Base-by-base conservation (phyloP, 2,888 invertebrate species). In the Heliconius aoede region DNA sequence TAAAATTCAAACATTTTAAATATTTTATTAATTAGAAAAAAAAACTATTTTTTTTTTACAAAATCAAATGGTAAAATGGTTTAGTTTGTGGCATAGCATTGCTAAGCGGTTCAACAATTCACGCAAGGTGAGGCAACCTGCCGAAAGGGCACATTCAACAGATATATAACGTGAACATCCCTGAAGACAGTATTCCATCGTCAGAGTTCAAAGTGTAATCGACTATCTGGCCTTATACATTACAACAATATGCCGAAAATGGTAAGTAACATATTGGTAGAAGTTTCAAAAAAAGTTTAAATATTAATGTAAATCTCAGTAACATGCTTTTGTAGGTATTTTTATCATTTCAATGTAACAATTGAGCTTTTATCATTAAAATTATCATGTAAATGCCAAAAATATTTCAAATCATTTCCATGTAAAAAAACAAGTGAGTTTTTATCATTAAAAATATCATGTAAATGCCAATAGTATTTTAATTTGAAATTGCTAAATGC, bases 91-190 rank as follows among this genome's bases (percentile, higher is more conserved):
- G 87, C 85, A 79, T 72, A 69, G 78, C 81, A 82, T 85, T 83
- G 86, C 88, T 86, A 85, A 88, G 85, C 87, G 83, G 82, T 87
- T 87, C 87, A 84, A 89, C 89, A 91, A 91, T 90, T 88, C 89
- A 90, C 87, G 89, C 92, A 91, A 91, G 90, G 92, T 93, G 92
- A 91, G 85, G 93, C 91, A 92, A 92, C 89, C 86, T 84, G 86
- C 85, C 85, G 84, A 93, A 93, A 93, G 93, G 93, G 93, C 93
- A 93, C 85, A 85, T 86, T 84, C 86, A 86, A 86, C 86, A 84
- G 89, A 91, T 93, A 93, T 93, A 93, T 89, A 91, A 90, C 89
- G 88, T 85, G 90, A 85, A 88, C 91, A 91, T 90, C 93, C 92
- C 89, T 85, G 85, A 85, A 84, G 82, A 84, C 84, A 81, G 90